Percentiles rank a stretch among this genome's conserved stretches.
Conservation (phyloP, 2,888 invertebrate species). For the Brachypalpus laphriformis region DNA sequence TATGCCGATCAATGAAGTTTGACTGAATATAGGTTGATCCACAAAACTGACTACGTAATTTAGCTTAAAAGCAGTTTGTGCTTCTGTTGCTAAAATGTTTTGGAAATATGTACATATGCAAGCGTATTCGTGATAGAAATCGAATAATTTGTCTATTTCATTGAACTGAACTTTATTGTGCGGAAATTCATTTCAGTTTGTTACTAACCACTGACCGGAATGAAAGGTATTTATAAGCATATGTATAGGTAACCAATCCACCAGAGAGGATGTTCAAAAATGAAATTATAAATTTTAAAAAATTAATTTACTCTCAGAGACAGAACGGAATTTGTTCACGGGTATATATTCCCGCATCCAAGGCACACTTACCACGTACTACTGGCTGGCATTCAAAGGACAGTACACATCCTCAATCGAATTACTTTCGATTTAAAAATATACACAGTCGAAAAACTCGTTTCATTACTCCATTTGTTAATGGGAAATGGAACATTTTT, state of each 20-base stretch:
- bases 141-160: no score
- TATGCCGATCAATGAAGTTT: no score
- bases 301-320: background rate
- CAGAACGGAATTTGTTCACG: background rate
- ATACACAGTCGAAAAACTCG: background rate
- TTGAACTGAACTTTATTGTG: background rate
- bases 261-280: background rate
- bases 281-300: background rate
- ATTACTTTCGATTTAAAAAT: background rate
- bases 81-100: no score
- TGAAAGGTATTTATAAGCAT: background rate
- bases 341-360: background rate
- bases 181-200: background rate
- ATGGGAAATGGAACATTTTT: background rate
- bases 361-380: background rate
- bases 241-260: background rate
- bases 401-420: background rate
- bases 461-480: background rate
- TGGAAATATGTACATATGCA: no score
- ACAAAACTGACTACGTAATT: no score
- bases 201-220: background rate
- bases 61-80: no score
- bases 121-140: no score
- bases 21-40: no score
- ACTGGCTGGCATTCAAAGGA: background rate